Evolutionary conservation across 1,140 invertebrate species (phyloP).

Genomic region (Dreissena polymorpha): DNA sequence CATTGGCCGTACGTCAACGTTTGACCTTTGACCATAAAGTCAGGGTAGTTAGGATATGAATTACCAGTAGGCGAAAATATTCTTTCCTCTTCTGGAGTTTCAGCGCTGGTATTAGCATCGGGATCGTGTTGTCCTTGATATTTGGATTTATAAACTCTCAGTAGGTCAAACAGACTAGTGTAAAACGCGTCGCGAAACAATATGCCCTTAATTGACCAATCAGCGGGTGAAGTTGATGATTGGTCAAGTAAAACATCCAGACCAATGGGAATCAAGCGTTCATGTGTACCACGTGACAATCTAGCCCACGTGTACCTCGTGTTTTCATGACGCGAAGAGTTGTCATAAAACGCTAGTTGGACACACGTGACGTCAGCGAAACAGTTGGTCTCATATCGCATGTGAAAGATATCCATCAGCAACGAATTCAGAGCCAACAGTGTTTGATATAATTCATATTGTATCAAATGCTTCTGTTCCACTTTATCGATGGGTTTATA

Average conservation of each 20-base stretch:
- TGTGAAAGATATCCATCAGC: slow-evolving; percentile 65
- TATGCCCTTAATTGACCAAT: slow-evolving; percentile 65
- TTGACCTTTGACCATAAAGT: slow-evolving; percentile 67
- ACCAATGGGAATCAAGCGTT: slow-evolving; percentile 69
- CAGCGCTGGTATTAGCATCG: neutral
- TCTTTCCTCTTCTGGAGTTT: neutral
- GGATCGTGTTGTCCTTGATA: neutral
- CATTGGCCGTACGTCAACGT: slow-evolving; percentile 71
- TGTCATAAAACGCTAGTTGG: slow-evolving; percentile 62
- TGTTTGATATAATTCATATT: neutral
- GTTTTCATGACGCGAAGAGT: slow-evolving; percentile 58
- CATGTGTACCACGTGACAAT: slow-evolving; percentile 67
- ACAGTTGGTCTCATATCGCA: slow-evolving; percentile 69
- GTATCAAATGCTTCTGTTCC: neutral
- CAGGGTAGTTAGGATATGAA: slow-evolving; percentile 67
- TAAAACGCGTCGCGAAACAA: slow-evolving; percentile 71
- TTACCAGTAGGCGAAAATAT: slow-evolving; percentile 51
- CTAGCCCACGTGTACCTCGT: slow-evolving; percentile 69
- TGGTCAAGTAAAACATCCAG: slow-evolving; percentile 71
- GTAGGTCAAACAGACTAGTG: slow-evolving; percentile 62
- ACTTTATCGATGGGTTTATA: neutral
- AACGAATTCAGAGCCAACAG: slow-evolving; percentile 61
- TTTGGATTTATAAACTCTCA: slow-evolving; percentile 57
- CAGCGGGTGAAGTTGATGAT: slow-evolving; percentile 47
- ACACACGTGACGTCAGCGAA: slow-evolving; percentile 60